These are phyloP conservation scores for Erynnis tages DNA, from an alignment of 2,888 invertebrate genomes.

Conservation along the genomic window DNA sequence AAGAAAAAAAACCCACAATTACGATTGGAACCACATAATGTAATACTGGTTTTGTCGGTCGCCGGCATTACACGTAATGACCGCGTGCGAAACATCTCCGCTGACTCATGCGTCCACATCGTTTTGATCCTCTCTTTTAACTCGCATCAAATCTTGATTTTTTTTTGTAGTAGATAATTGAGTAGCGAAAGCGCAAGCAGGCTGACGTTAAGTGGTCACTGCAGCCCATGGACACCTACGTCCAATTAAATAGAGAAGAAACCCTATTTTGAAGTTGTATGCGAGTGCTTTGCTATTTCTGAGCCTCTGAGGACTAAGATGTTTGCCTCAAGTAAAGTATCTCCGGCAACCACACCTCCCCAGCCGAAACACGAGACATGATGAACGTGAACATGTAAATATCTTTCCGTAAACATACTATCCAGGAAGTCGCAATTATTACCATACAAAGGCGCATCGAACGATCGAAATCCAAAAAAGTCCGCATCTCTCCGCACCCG, in stretches of 20 bases:
- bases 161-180: neutral
- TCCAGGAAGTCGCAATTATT: slow-evolving; percentile 16
- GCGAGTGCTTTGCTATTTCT: no score
- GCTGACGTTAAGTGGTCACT: no score
- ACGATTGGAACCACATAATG: neutral
- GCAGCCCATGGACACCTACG: no score
- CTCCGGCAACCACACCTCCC: no score
- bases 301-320: no score
- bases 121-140: neutral
- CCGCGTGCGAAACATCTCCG: slow-evolving; percentile 30
- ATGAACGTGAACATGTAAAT: no score
- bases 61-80: slow-evolving; percentile 15
- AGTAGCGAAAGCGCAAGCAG: no score
- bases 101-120: slow-evolving; percentile 2
- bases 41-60: slow-evolving; percentile 16
- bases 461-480: slow-evolving; percentile 5
- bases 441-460: slow-evolving; percentile 13
- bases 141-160: neutral
- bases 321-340: no score
- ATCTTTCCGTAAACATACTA: neutral
- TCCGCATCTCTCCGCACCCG: neutral
- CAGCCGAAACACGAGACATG: no score
- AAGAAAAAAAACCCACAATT: neutral
- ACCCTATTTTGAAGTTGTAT: no score
- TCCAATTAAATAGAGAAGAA: no score